A percentile compares a stretch with the other conserved stretches of the same genome.
Evolutionary conservation across 2,113 vertebrate species (phyloP).

Genomic region (Saguinus midas): DNA sequence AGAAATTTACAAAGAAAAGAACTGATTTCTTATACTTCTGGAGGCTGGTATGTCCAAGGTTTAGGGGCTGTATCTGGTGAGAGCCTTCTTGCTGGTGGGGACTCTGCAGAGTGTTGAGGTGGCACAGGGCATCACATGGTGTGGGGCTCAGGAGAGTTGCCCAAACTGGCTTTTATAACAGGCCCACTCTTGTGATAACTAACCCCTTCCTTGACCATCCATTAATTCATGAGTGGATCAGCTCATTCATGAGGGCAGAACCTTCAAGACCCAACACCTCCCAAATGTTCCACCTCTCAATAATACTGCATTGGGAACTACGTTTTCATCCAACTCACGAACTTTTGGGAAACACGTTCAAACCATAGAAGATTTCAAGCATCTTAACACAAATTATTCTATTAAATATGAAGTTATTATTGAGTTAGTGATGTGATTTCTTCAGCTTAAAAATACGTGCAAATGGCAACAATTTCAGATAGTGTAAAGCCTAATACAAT

Average conservation of each 20-base stretch:
- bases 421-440: not conserved
- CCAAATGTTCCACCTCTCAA: not conserved
- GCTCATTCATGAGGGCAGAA: not conserved
- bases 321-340: not conserved
- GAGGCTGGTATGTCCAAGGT: not conserved
- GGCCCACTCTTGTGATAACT: not conserved
- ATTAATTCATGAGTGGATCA: not conserved
- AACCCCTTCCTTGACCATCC: not conserved
- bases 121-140: not conserved
- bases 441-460: conserved; percentile 12
- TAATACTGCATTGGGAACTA: not conserved
- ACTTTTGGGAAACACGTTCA: not conserved
- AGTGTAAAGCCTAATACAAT: not conserved
- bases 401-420: not conserved
- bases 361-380: not conserved
- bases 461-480: not conserved
- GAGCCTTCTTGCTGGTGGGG: not conserved
- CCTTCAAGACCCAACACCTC: not conserved
- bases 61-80: not conserved
- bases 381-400: not conserved
- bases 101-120: not conserved
- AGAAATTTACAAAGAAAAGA: not conserved
- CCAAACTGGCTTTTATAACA: not conserved
- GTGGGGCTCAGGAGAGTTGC: not conserved
- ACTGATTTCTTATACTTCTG: not conserved